phyloP scores from a whole-genome alignment of 1,140 invertebrate species.

The Paracyclopina nana region DNA sequence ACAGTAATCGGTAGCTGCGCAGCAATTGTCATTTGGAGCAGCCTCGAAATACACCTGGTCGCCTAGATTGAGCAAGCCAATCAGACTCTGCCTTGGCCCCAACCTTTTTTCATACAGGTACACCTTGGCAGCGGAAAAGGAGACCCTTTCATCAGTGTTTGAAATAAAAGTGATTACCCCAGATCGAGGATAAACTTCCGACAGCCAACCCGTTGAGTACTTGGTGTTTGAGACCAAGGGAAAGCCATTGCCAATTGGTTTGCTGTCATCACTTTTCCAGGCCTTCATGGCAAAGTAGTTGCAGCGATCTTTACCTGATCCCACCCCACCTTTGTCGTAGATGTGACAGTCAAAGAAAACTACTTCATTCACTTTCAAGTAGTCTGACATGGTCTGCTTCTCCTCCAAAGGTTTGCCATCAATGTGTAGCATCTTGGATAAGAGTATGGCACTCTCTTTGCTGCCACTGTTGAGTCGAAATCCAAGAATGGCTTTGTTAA shows the following conservation, averaged over 20 bases:
- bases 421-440: not conserved
- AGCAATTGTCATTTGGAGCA: not conserved
- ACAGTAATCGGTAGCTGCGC: not conserved
- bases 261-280: not conserved
- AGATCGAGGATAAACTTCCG: not conserved
- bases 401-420: not conserved
- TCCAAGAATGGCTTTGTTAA: not conserved
- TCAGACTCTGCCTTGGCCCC: not conserved
- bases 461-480: not conserved
- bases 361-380: not conserved
- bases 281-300: constrained; percentile 3
- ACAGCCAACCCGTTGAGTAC: not conserved
- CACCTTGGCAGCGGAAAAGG: not conserved
- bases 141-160: not conserved
- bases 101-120: not conserved
- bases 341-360: not conserved
- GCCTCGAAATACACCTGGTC: not conserved
- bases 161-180: not conserved
- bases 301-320: not conserved
- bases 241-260: not conserved
- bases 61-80: not conserved
- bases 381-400: not conserved
- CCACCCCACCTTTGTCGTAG: not conserved
- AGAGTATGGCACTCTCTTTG: not conserved
- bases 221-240: not conserved